These are phyloP conservation scores for Podarcis muralis DNA, from an alignment of 2,113 vertebrate species.

Conservation along the genomic window DNA sequence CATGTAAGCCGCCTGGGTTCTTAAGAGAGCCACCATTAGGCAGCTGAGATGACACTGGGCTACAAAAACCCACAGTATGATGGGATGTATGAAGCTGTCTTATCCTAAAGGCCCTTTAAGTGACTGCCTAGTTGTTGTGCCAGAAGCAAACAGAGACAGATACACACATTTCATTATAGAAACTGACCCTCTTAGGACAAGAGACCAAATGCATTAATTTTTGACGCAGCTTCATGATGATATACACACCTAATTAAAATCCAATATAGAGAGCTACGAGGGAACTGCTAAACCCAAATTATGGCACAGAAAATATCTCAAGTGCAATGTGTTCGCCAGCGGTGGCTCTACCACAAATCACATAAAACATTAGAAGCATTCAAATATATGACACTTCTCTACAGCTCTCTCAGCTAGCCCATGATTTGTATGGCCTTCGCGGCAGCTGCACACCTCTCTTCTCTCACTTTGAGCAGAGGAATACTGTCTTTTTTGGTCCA, in stretches of 20 bases:
- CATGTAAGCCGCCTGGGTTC: neutral
- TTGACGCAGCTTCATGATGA: neutral
- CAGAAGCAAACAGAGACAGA: neutral
- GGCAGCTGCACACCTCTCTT: neutral
- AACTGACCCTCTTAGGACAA: neutral
- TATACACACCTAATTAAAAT: neutral
- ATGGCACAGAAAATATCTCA: neutral
- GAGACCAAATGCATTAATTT: neutral
- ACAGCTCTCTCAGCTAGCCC: too few relatives aligned
- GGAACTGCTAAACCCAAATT: neutral
- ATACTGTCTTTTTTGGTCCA: neutral
- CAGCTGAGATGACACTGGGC: neutral
- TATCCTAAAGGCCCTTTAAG: too few relatives aligned
- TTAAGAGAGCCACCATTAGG: neutral
- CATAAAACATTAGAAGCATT: neutral
- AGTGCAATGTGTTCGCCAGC: neutral
- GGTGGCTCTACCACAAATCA: neutral
- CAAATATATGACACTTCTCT: neutral
- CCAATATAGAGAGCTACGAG: neutral
- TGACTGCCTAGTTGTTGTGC: neutral
- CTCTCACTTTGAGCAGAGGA: neutral
- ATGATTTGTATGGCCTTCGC: neutral
- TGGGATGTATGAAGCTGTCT: neutral
- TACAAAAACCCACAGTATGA: too few relatives aligned
- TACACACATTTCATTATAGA: neutral